Base-by-base conservation (phyloP, 2,888 invertebrate genomes). In the Tillus elongatus region DNA sequence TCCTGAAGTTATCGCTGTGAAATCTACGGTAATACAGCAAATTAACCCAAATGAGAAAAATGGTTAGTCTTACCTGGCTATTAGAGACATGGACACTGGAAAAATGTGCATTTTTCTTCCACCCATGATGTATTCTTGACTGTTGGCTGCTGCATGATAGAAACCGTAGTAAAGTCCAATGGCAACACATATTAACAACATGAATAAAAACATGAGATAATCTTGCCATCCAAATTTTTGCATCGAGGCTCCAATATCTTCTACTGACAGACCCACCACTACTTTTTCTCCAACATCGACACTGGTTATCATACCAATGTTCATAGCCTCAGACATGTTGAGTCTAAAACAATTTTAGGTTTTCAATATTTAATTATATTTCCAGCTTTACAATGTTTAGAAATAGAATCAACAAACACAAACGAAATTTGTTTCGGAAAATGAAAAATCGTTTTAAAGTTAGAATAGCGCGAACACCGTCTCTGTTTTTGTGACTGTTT, bases 81-180 rank as follows among this genome's bases (percentile, higher is more conserved):
- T 79, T 16, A 91, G 71, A 1, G 89, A 90, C 73, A 90, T 74
- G 15, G 87, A 75, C 36, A 90, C 81, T 2, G 90, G 90, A 57
- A 90, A 70, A 11, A 81, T 77, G 54, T 79, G 75, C 86, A 90
- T 86, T 53, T 79, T 79, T 50, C 87, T 72, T 37, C 84, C 83
- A 13, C 87, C 89, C 37, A 89, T 77, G 34, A 90, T 71, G 57
- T 89, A 88, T 56, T 82, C 82, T 58, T 76, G 73, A 2, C 79
- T 71, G 3, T 69, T 70, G 1, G 67, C 67, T 35, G 75, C 71
- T 42, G 77, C 76, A 57, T 79, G 77, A 58, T 79, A 70, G 45
- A 84, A 78, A 1, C 85, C 88, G 66, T 83, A 89, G 58, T 84
- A 86, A n/a, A 89, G 63, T 1, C 90, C 90, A 30, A 90, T 81